Evolutionary conservation across 2,797 vertebrate genomes (phyloP), one percentile per base, ranked within the genome.

Genomic region (Argyrosomus regius): DNA sequence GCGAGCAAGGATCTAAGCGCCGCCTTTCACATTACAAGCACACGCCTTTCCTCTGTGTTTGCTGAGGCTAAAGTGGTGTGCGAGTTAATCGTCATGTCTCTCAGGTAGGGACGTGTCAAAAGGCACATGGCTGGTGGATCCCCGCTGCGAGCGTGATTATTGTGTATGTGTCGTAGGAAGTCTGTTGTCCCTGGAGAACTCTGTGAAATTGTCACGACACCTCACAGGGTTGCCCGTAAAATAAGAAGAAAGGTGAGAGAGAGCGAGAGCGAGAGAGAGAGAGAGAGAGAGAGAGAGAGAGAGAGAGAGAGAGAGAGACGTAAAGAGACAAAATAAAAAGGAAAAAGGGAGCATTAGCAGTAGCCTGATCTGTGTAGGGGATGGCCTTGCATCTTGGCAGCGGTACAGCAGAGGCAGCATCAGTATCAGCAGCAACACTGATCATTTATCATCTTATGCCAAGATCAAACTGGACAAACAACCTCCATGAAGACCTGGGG

Each of bases 381-480:
- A 61, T 60, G 65, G 86, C 80, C 72, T 89, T 77, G 66, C 75
- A 87, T 85, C 82, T 81, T 83, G 77, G 86, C 85, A 69, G 78
- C 20, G 6, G 72, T 57, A 49, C 82, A 77, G 77, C 76, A 82
- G 49, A 71, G 62, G 74, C 81, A 70, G 75, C 76, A 85, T 88
- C 78, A 76, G 89, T 50, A 89, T 83, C 78, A 87, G 72, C 72
- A 83, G 68, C 84, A 80, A 72, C 78, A 54, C 72, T 80, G 77
- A 93, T 92, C 67, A 85, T 92, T 90, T 90, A 89, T 92, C 83
- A 90, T 87, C 80, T 46, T 61, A 49, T 67, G 87, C 87, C 86
- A 81, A 90, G 87, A 91, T 92, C 92, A 92, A 92, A 90, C 78
- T 78, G 82, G 85, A 93, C 91, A 89, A 92, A 90, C 83, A 90